These are phyloP conservation scores for Whitmania pigra DNA, from an alignment of 1,140 invertebrate genomes.

Conservation along the genomic window DNA sequence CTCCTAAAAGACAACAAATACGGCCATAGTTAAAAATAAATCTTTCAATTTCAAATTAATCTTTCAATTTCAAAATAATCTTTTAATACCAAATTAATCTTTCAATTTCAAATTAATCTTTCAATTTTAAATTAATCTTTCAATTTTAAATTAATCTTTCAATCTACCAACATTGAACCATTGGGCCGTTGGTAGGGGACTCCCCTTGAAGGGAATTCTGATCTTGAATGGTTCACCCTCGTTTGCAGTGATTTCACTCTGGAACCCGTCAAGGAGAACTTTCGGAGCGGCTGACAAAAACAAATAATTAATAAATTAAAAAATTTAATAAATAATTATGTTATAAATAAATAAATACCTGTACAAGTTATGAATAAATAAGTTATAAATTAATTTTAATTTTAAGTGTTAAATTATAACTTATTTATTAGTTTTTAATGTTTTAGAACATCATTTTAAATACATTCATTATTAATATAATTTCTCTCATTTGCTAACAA, in stretches of 20 bases:
- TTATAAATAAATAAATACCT: too few relatives aligned
- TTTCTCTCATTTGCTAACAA: too few relatives aligned
- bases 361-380: too few relatives aligned
- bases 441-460: too few relatives aligned
- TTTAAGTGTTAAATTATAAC: too few relatives aligned
- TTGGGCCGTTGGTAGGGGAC: constrained; percentile 72
- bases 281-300: constrained; percentile 66
- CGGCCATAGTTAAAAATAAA: too few relatives aligned
- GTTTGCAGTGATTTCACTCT: constrained; percentile 83
- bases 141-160: background rate
- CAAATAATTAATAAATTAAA: background rate
- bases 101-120: background rate
- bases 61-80: background rate
- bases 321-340: background rate
- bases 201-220: constrained; percentile 77
- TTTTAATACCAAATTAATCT: background rate
- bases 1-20: background rate
- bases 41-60: too few relatives aligned
- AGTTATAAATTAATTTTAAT: too few relatives aligned
- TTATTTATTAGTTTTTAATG: too few relatives aligned
- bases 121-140: background rate
- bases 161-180: constrained; percentile 59
- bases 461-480: too few relatives aligned
- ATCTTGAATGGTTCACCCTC: constrained; percentile 91
- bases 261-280: constrained; percentile 80